phyloP scores from a whole-genome alignment of 2,113 vertebrate genomes.

The Laticauda colubrina region DNA sequence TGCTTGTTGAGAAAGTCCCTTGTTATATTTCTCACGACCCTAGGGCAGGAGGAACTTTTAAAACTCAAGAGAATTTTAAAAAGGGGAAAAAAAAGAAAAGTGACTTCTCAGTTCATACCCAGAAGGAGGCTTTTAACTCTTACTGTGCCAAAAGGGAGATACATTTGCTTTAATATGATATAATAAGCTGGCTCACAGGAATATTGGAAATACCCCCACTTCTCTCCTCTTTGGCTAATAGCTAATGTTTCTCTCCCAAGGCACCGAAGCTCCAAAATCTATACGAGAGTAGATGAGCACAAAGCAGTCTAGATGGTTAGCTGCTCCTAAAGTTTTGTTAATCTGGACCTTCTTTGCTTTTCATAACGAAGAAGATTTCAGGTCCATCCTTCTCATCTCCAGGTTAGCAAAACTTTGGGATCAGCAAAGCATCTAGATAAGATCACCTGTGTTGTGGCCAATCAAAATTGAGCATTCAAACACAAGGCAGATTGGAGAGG shows the following conservation, averaged over 20 bases:
- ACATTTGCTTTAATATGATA: not conserved
- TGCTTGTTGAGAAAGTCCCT: conserved; percentile 81
- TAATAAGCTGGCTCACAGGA: not conserved
- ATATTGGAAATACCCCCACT: not conserved
- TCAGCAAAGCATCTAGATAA: not conserved
- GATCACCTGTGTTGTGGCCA: not conserved
- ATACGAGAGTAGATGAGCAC: no score
- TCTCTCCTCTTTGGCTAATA: not conserved
- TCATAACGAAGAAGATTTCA: not conserved
- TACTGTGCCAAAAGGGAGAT: not conserved
- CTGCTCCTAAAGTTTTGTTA: not conserved
- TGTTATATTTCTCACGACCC: conserved; percentile 87
- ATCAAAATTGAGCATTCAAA: not conserved
- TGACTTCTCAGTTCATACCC: conserved; percentile 20
- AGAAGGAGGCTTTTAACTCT: conserved; percentile 25
- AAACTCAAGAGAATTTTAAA: conserved; percentile 54
- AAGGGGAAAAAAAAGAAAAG: conserved; percentile 30
- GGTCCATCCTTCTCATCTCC: not conserved
- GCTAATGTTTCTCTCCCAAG: not conserved
- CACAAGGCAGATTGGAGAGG: not conserved
- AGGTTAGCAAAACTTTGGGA: not conserved
- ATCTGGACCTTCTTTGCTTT: not conserved
- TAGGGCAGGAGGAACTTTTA: conserved; percentile 46
- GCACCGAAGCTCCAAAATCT: not conserved
- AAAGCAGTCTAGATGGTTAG: not conserved